Percentiles rank a stretch among this genome's conserved stretches.
Conservation (phyloP, 2,888 invertebrate genomes). For the Ectobius pallidus region DNA sequence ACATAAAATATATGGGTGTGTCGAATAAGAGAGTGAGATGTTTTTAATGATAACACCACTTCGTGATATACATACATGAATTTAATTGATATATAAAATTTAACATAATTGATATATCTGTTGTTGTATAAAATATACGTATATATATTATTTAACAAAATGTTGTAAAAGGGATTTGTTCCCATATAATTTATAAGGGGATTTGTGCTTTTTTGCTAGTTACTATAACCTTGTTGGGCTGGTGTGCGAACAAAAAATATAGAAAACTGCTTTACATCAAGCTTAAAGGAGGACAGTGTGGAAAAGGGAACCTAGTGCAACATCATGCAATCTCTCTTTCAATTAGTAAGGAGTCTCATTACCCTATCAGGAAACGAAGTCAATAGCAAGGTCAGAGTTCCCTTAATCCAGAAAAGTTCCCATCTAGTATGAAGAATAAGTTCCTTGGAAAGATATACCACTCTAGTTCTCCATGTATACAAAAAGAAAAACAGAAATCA, state of each 20-base stretch:
- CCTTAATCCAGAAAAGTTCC: no score
- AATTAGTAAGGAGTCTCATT: conserved; percentile 5
- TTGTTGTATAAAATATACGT: conserved; percentile 20
- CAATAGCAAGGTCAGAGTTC: no score
- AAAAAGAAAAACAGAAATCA: no score
- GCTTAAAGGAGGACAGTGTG: not conserved
- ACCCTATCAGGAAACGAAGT: no score
- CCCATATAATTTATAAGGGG: conserved; percentile 12
- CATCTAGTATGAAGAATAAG: no score
- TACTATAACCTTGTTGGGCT: conserved; percentile 2
- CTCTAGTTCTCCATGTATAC: not conserved
- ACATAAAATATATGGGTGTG: not conserved
- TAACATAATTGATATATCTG: not conserved
- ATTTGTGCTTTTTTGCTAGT: conserved; percentile 23
- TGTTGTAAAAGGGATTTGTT: not conserved
- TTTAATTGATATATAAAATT: conserved; percentile 1
- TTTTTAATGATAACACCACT: conserved; percentile 36
- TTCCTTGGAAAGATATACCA: no score
- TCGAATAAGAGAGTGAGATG: conserved; percentile 27
- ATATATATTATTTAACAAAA: conserved; percentile 14
- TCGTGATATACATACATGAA: conserved; percentile 29
- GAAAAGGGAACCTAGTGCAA: not conserved
- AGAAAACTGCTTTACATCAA: not conserved
- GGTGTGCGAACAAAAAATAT: not conserved
- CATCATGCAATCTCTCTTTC: conserved; percentile 26